Evolutionary conservation across 2,113 vertebrate species (phyloP), one percentile per base, ranked within the genome.

Genomic region (Ictidomys tridecemlineatus): DNA sequence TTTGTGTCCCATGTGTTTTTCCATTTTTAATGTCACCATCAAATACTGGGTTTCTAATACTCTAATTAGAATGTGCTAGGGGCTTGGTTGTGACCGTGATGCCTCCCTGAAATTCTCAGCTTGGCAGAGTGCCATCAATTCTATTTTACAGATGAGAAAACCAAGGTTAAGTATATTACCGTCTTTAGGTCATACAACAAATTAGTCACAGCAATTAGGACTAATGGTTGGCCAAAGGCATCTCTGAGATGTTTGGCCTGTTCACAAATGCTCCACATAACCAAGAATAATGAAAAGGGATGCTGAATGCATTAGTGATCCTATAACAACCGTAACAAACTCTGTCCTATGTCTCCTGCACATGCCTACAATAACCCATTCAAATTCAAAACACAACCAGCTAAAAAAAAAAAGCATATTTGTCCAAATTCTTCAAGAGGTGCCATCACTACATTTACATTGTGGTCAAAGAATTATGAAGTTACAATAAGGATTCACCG

Each of bases 121-220:
- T 37, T 87, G 58, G 42, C 4, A 37, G 10, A 79, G 17, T 65
- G 28, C 45, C 67, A 83, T n/a, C 72, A 67, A 90, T 69, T 95
- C 45, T 92, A 5, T 45, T 95, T 92, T 42, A 77, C 39, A 95
- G 79, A 88, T 53, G 65, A 90, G 84, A 92, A 97, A 95, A 95
- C 32, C 84, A 76, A 93, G 69, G 82, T 79, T 70, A 95, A 85
- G 18, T 78, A 63, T 28, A 69, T 78, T 67, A 89, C 89, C 4
- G 5, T 87, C 86, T 78, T 93, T 63, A 82, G 65, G 93, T 92
- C 76, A 65, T 80, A 63, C 9, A 63, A 61, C 34, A 88, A 77
- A 93, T 94, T 63, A 84, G 58, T 79, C 42, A 67, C 20, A 88
- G 87, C 56, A 87, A 90, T 91, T 96, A 97, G 85, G 74, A 73